Evolutionary conservation across 35 echinoderm and acorn worm genomes (phyloP).

Genomic region (Diadema setosum): DNA sequence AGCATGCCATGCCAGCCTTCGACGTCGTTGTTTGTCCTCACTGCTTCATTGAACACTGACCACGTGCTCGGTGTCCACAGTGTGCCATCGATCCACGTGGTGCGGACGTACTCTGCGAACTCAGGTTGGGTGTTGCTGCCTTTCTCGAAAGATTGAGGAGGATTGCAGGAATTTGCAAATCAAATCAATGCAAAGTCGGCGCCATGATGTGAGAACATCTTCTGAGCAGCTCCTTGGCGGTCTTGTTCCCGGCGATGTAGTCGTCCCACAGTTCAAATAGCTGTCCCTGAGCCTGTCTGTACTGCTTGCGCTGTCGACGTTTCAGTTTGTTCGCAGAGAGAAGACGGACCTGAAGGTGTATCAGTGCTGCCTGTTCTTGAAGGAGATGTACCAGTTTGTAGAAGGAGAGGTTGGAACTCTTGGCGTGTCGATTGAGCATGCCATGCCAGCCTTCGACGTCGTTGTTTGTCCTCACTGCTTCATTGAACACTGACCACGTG

Average conservation of each 20-base stretch:
- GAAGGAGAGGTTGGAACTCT: background rate
- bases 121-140: too few species aligned
- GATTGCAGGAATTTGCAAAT: too few species aligned
- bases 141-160: too few species aligned
- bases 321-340: background rate
- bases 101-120: background rate
- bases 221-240: too few species aligned
- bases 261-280: background rate
- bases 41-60: background rate
- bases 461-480: slow-evolving; percentile 35
- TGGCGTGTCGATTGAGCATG: background rate
- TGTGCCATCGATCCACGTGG: background rate
- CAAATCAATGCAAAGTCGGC: too few species aligned
- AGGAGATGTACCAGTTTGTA: slow-evolving; percentile 9
- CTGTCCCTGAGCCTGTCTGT: background rate
- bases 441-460: slow-evolving; percentile 51
- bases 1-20: slow-evolving; percentile 41
- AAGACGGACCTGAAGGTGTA: background rate
- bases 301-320: slow-evolving; percentile 1
- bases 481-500: background rate
- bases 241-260: too few species aligned
- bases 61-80: slow-evolving; percentile 3
- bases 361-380: background rate
- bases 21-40: slow-evolving; percentile 50
- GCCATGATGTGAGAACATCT: too few species aligned